phyloP scores from a whole-genome alignment of 2,113 vertebrate species.

The Tupaia tana region DNA sequence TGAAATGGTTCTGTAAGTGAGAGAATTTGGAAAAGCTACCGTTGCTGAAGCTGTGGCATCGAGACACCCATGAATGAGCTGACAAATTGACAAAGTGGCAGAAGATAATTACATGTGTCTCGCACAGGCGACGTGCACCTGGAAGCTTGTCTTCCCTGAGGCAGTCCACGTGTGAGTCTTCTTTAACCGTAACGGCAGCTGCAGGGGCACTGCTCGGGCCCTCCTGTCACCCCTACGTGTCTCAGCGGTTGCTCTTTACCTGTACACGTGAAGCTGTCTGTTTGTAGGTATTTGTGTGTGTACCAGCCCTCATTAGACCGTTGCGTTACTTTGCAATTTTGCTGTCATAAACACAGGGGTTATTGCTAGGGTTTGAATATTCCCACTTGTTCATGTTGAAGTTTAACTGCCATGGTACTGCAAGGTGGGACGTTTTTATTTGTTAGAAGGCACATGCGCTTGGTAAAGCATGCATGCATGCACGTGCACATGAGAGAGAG shows the following conservation, averaged over 20 bases:
- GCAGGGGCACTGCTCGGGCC: fast-evolving
- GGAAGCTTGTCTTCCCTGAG: neutral
- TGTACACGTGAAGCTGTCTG: fast-evolving
- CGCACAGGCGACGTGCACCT: fast-evolving
- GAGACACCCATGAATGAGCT: neutral
- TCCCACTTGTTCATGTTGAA: too few relatives aligned
- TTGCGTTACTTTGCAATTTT: neutral
- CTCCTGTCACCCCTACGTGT: fast-evolving
- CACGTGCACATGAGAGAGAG: too few relatives aligned
- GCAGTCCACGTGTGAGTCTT: fast-evolving
- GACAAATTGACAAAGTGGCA: neutral
- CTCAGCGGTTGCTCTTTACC: neutral
- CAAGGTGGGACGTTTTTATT: too few relatives aligned
- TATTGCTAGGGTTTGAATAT: too few relatives aligned
- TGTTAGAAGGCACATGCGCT: too few relatives aligned
- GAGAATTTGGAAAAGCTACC: neutral
- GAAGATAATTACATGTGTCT: neutral
- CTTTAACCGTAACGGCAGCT: fast-evolving
- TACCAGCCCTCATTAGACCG: fast-evolving
- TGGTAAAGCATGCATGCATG: too few relatives aligned
- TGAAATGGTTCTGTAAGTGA: neutral
- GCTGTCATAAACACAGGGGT: fast-evolving
- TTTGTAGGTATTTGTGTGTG: fast-evolving
- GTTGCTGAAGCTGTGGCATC: neutral
- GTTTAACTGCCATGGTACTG: too few relatives aligned